Evolutionary conservation across 2,113 vertebrate genomes (phyloP).

Genomic region (Craseonycteris thonglongyai): DNA sequence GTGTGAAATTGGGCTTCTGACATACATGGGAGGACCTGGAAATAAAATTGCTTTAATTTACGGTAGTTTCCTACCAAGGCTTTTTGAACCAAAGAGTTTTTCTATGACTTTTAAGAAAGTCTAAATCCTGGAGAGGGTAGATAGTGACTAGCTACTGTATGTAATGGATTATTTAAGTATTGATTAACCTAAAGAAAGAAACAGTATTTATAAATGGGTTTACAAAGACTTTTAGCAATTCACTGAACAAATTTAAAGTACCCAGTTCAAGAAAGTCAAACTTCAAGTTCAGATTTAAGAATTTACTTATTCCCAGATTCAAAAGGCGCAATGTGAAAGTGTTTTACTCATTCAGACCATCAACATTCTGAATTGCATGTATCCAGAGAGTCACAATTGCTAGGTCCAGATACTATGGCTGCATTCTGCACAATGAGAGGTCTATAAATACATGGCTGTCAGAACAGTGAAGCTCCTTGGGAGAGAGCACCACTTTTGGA

Average conservation of each 20-base stretch:
- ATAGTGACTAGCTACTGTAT: background rate
- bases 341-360: background rate
- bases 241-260: background rate
- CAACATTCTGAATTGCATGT: background rate
- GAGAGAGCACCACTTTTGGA: background rate
- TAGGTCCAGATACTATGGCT: background rate
- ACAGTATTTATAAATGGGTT: background rate
- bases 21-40: background rate
- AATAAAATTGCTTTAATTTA: background rate
- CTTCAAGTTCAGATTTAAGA: background rate
- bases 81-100: background rate
- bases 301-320: background rate
- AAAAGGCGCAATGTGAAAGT: background rate
- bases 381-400: background rate
- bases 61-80: background rate
- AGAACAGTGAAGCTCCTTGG: background rate
- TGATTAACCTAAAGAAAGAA: background rate
- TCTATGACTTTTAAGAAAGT: background rate
- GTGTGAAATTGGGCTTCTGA: background rate
- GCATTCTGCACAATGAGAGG: background rate
- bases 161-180: background rate
- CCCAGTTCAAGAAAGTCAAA: background rate
- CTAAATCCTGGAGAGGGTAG: background rate
- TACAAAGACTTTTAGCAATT: background rate
- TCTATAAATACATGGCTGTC: background rate